These are phyloP conservation scores for Zelleria hepariella DNA, from an alignment of 2,888 invertebrate genomes.

Conservation along the genomic window DNA sequence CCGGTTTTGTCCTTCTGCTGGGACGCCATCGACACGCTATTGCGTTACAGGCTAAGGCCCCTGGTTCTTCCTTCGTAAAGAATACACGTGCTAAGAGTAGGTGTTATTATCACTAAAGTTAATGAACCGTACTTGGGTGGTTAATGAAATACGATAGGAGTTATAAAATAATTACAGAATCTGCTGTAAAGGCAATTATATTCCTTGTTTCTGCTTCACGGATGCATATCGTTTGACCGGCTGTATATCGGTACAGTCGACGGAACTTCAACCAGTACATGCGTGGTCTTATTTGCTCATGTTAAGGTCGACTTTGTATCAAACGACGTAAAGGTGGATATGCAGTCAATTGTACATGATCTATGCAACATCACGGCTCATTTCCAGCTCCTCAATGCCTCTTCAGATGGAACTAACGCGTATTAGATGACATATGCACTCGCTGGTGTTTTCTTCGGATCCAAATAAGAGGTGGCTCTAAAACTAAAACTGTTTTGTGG, in stretches of 20 bases:
- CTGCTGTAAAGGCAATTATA: no score
- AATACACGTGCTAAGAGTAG: background rate
- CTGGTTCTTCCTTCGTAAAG: background rate
- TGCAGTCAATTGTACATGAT: no score
- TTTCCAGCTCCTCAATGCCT: slow-evolving; percentile 15
- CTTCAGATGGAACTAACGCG: slow-evolving; percentile 23
- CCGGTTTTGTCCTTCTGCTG: no score
- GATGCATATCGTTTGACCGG: background rate
- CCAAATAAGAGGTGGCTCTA: no score
- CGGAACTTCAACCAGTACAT: no score
- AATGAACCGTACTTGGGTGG: background rate
- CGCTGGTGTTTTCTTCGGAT: background rate
- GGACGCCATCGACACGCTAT: no score
- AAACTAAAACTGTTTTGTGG: no score
- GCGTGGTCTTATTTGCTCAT: no score
- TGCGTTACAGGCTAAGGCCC: background rate
- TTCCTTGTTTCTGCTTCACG: background rate
- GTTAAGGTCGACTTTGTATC: no score
- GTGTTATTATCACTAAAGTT: background rate
- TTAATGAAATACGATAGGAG: background rate
- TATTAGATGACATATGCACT: slow-evolving; percentile 18
- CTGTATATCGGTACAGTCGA: background rate
- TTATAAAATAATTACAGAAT: slow-evolving; percentile 2
- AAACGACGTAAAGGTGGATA: no score
- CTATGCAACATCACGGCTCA: slow-evolving; percentile 15